Percentiles rank a stretch among this genome's conserved stretches.
Conservation (phyloP, 2,113 vertebrate genomes). For the Pardalotus punctatus region DNA sequence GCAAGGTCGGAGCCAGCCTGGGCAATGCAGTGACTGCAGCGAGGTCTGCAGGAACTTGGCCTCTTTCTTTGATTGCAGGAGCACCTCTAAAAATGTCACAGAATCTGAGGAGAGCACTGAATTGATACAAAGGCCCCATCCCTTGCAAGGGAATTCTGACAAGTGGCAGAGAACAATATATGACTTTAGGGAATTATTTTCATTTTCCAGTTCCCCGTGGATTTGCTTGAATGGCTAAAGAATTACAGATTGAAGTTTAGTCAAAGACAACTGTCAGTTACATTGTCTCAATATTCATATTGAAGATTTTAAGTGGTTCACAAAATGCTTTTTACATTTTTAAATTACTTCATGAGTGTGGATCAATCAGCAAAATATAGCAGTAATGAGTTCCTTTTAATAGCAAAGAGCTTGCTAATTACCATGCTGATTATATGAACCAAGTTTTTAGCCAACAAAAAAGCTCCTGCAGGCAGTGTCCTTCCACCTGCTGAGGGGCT, state of each 20-base stretch:
- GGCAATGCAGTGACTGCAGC: neutral
- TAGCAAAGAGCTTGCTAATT: constrained; percentile 67
- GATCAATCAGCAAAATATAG: constrained; percentile 67
- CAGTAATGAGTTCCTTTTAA: constrained; percentile 72
- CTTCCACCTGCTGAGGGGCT: constrained; percentile 56
- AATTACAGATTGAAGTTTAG: neutral
- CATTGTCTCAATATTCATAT: constrained; percentile 6
- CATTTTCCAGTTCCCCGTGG: neutral
- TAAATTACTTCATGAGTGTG: constrained; percentile 55
- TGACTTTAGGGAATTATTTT: neutral
- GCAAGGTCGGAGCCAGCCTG: neutral
- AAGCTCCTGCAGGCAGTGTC: constrained; percentile 60
- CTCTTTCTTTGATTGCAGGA: neutral
- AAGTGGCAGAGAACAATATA: neutral
- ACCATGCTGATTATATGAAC: constrained; percentile 63
- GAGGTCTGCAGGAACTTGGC: neutral
- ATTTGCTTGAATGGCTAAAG: neutral
- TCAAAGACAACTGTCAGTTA: constrained; percentile 4
- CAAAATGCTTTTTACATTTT: constrained; percentile 42
- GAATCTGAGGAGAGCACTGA: neutral
- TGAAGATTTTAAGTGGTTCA: constrained; percentile 41
- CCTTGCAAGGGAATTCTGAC: neutral
- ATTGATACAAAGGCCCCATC: neutral
- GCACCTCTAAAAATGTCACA: neutral
- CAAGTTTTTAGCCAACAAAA: constrained; percentile 58